Evolutionary conservation across 1,140 invertebrate genomes (phyloP), one percentile per base, ranked within the genome.

Genomic region (Drosophila arawakana): DNA sequence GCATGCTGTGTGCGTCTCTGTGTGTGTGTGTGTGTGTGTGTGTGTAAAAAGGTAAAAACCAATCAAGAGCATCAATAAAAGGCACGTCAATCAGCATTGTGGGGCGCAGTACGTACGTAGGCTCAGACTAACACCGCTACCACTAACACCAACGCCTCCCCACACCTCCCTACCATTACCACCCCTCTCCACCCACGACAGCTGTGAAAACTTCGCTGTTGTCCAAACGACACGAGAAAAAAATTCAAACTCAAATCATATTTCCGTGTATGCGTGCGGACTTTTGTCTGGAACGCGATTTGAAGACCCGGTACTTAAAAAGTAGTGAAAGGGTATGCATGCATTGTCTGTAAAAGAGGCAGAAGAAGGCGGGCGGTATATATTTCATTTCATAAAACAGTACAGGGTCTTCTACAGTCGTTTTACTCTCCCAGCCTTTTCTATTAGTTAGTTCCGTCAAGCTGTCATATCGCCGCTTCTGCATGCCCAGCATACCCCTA

Each of bases 41-140:
- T 69, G 58, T 65, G 61, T 66, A 73, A 90, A 90, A 90, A 86
- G 86, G 86, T 90, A 90, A 90, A 90, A 90, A 90, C 86, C 86
- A 90, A 90, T 90, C 86, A 90, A 90, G 86, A 90, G 85, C 86
- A 90, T 90, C 85, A 90, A 86, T 90, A 90, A 90, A 90, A 90
- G 84, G 81, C 79, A 86, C 85, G 86, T 90, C 81, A 90, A 90
- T 90, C 86, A 90, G 86, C 82, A 80, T 80, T 78, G 71, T 30
- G 62, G 58, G 69, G 6, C 13, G 13, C 41, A 43, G n/a, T 30
- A 13, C 35, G 10, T 21, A 13, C 10, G 46, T 66, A 41, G 70
- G 60, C 75, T 55, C 55, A 73, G 54, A 59, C 50, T 61, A 10
- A 52, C 15, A 8, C 59, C 46, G 50, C 43, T n/a, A 4, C 18